Percentiles rank a stretch among this genome's conserved stretches.
Evolutionary conservation across 2,888 invertebrate genomes (phyloP).

Genomic region (Papilio gigon): DNA sequence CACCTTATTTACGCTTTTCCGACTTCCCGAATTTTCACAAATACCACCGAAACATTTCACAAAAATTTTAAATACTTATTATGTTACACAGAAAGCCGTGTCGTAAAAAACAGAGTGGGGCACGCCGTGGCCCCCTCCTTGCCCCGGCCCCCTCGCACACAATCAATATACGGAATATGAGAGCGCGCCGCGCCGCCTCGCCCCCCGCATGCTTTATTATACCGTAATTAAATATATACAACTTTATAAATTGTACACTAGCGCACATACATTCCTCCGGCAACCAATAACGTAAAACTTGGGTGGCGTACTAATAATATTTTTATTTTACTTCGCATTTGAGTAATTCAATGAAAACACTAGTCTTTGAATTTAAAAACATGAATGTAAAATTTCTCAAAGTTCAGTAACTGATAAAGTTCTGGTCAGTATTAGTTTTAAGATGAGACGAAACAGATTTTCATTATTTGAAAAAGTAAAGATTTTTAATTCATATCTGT

Average conservation of each 20-base stretch:
- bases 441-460: not conserved
- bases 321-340: conserved; percentile 32
- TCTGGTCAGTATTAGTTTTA: conserved; percentile 3
- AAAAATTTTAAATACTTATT: conserved; percentile 82
- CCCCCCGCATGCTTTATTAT: conserved; percentile 82
- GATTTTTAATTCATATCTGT: not conserved
- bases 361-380: conserved; percentile 31
- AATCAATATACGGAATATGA: conserved; percentile 83
- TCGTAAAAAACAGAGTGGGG: conserved; percentile 84
- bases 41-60: conserved; percentile 82
- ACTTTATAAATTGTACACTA: conserved; percentile 76
- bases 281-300: conserved; percentile 46
- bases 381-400: conserved; percentile 18
- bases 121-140: conserved; percentile 82
- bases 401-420: not conserved
- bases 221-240: conserved; percentile 81
- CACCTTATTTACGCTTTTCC: conserved; percentile 77
- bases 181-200: conserved; percentile 82
- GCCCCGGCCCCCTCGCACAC: conserved; percentile 82
- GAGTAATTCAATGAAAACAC: conserved; percentile 27
- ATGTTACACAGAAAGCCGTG: conserved; percentile 84
- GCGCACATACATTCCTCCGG: conserved; percentile 62
- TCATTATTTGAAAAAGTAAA: conserved; percentile 10
- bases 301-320: conserved; percentile 40
- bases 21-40: conserved; percentile 79